Base-by-base conservation (phyloP, 2,797 vertebrate species). In the Cephalopachus bancanus region DNA sequence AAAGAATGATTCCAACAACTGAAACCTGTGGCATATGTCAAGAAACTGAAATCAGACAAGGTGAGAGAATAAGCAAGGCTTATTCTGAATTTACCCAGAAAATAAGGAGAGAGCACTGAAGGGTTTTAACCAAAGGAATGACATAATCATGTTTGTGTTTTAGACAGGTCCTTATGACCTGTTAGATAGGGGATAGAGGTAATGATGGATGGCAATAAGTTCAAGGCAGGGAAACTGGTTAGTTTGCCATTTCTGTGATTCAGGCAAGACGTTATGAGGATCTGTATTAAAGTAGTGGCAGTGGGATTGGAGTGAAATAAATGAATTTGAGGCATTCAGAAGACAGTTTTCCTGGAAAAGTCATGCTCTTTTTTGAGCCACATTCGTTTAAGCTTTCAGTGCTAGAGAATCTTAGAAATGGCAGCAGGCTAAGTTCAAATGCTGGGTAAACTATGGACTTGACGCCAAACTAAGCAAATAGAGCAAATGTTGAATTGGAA, bases 401-500 rank as follows among this genome's bases (percentile, higher is more conserved):
- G 81, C 83, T 90, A 83, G 60, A 85, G 60, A 93, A 76, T 86
- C 74, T 69, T 89, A 80, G 22, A 78, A 78, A 69, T 75, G 10
- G 55, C 91, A 60, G 51, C 49, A 74, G 55, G 53, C 79, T 71
- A 71, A 84, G 33, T 78, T 69, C 16, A 85, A 49, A 60, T 74
- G 20, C 51, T 83, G 26, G 30, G n/a, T 30, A 92, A 89, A 89
- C 33, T 79, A 67, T 92, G 30, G 30, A 84, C 74, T 89, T 79
- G 28, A 88, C 72, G 51, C 69, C 59, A 94, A 89, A 79, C 69
- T 81, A 91, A 94, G 79, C 69, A 94, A 89, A 83, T 26, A 37
- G 14, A 74, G 30, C 84, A 94, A 89, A 60, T 75, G 17, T 53
- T 67, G 59, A 84, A 8, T 75, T 96, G 49, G 11, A 89, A 15